A percentile compares a stretch with the other conserved stretches of the same genome.
Conservation (phyloP, 2,888 invertebrate genomes). For the Oscheius onirici region DNA sequence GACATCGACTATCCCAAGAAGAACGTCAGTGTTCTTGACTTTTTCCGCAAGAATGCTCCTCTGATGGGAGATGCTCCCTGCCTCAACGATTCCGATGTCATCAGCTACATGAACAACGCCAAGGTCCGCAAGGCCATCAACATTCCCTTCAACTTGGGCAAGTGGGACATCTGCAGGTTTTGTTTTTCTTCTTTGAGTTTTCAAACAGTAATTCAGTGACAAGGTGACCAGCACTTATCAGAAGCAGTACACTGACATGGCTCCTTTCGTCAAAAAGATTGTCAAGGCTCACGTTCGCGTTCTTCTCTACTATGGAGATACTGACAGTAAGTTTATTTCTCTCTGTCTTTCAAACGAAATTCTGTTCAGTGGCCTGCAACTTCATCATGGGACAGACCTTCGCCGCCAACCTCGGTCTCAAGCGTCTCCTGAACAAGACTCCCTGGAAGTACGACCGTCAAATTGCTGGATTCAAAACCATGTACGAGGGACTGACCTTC, state of each 20-base stretch:
- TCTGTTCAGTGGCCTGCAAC: conserved; percentile 38
- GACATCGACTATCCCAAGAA: conserved; percentile 24
- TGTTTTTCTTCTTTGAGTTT: no score
- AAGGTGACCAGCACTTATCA: conserved; percentile 66
- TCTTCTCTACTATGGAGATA: conserved; percentile 70
- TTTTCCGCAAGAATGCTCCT: conserved; percentile 28
- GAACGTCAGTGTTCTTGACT: conserved; percentile 1
- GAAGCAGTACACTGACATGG: conserved; percentile 67
- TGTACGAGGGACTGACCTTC: conserved; percentile 69
- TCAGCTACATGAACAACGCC: conserved; percentile 65
- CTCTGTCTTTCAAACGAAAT: no score
- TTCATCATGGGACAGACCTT: conserved; percentile 71
- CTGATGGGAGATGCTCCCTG: conserved; percentile 64
- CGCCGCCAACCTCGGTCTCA: conserved; percentile 59
- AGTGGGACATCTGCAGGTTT: conserved; percentile 67
- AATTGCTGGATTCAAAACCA: conserved; percentile 72
- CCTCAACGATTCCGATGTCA: conserved; percentile 68
- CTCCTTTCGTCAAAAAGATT: conserved; percentile 68
- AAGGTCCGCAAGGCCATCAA: conserved; percentile 63
- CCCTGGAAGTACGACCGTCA: conserved; percentile 72
- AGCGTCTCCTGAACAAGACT: conserved; percentile 63
- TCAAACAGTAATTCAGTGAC: conserved; percentile 55
- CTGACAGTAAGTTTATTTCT: conserved; percentile 65
- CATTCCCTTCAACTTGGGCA: conserved; percentile 62
- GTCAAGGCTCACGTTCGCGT: conserved; percentile 65